Evolutionary conservation across 2,113 vertebrate genomes (phyloP).

Genomic region (Pheucticus melanocephalus): DNA sequence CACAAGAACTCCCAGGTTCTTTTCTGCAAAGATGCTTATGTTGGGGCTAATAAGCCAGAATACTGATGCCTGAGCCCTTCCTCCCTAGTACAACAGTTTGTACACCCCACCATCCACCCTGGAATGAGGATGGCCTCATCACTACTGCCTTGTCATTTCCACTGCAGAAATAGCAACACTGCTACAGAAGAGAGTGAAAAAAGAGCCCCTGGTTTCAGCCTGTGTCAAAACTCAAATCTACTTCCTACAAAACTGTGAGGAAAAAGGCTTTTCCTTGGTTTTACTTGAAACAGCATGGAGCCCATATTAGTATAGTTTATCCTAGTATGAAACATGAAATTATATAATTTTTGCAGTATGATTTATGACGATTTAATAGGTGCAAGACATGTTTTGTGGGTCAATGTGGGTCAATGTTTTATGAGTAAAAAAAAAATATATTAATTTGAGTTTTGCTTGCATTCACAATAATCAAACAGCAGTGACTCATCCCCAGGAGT

Average conservation of each 20-base stretch:
- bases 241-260: neutral
- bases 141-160: neutral
- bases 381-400: neutral
- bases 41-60: neutral
- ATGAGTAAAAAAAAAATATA: neutral
- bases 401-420: neutral
- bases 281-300: neutral
- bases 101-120: rapidly evolving
- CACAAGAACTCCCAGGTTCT: neutral
- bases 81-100: neutral
- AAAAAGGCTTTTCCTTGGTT: neutral
- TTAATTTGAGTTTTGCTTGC: neutral
- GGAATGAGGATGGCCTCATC: neutral
- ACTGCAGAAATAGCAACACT: neutral
- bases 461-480: neutral
- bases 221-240: neutral
- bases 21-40: neutral
- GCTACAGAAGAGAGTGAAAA: neutral
- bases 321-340: neutral
- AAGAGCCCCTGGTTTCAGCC: rapidly evolving
- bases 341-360: neutral
- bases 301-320: neutral
- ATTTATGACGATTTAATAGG: neutral
- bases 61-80: neutral
- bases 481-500: neutral